A percentile compares a stretch with the other conserved stretches of the same genome.
phyloP scores from a whole-genome alignment of 2,888 invertebrate species.

The Idaea straminata region DNA sequence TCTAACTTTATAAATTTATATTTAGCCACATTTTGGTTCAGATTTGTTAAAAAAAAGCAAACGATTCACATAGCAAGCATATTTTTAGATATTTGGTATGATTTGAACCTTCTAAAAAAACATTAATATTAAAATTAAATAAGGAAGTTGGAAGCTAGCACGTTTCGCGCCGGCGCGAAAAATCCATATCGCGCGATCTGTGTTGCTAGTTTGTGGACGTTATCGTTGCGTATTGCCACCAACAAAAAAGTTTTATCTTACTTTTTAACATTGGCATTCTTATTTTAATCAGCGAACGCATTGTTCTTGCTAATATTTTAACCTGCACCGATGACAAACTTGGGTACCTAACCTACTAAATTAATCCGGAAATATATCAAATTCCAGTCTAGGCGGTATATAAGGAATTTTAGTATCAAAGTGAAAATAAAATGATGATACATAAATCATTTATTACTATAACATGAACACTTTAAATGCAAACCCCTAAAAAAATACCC shows the following conservation, averaged over 20 bases:
- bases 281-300: not conserved
- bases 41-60: not conserved
- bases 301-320: not conserved
- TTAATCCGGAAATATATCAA: no score
- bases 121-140: conserved; percentile 8
- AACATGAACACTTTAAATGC: no score
- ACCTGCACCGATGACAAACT: not conserved
- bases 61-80: not conserved
- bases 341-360: no score
- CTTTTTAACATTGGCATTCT: no score
- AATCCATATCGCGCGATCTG: conserved; percentile 54
- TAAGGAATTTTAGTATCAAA: no score
- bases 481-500: not conserved
- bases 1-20: conserved; percentile 10
- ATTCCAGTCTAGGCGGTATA: no score
- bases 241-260: not conserved
- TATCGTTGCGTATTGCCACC: conserved; percentile 9
- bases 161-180: conserved; percentile 78
- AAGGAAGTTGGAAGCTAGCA: conserved; percentile 39
- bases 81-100: not conserved
- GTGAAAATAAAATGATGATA: no score
- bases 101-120: not conserved
- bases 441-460: no score
- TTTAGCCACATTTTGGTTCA: not conserved
- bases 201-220: conserved; percentile 27